A percentile compares a stretch with the other conserved stretches of the same genome.
These are phyloP conservation scores for Chloropsis hardwickii DNA, from an alignment of 2,113 vertebrate species.

Conservation along the genomic window DNA sequence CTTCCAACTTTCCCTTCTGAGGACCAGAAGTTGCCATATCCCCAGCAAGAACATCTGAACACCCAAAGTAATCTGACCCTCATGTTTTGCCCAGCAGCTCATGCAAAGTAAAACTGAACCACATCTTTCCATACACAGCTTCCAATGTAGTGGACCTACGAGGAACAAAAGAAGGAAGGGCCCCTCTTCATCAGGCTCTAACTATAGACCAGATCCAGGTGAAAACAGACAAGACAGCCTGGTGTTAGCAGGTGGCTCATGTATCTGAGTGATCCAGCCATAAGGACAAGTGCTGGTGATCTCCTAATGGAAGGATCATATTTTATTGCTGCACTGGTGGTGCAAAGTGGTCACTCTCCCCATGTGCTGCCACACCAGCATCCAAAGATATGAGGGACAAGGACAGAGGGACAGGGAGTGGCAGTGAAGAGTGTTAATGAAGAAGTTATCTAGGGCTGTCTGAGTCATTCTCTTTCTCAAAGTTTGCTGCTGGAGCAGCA, in stretches of 20 bases:
- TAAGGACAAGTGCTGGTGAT: not conserved
- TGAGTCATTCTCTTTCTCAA: not conserved
- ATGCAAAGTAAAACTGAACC: not conserved
- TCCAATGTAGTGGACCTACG: not conserved
- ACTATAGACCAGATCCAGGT: not conserved
- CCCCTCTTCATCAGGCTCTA: not conserved
- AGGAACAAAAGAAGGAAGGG: not conserved
- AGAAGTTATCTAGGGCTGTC: not conserved
- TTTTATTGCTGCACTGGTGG: not conserved
- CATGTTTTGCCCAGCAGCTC: not conserved
- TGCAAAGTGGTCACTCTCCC: not conserved
- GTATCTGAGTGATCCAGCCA: not conserved
- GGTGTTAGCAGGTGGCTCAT: not conserved
- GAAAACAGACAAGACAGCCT: not conserved
- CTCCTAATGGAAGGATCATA: not conserved
- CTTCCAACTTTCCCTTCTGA: conserved; percentile 28
- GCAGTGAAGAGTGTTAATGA: not conserved
- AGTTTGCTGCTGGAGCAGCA: not conserved
- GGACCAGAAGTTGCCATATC: not conserved
- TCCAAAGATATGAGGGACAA: not conserved
- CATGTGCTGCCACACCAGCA: not conserved
- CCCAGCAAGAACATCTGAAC: not conserved
- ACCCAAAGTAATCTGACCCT: not conserved
- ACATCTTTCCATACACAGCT: not conserved
- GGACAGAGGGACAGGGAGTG: not conserved